These are phyloP conservation scores for Temnothorax curvispinosus DNA, from an alignment of 1,140 invertebrate species.

Conservation along the genomic window DNA sequence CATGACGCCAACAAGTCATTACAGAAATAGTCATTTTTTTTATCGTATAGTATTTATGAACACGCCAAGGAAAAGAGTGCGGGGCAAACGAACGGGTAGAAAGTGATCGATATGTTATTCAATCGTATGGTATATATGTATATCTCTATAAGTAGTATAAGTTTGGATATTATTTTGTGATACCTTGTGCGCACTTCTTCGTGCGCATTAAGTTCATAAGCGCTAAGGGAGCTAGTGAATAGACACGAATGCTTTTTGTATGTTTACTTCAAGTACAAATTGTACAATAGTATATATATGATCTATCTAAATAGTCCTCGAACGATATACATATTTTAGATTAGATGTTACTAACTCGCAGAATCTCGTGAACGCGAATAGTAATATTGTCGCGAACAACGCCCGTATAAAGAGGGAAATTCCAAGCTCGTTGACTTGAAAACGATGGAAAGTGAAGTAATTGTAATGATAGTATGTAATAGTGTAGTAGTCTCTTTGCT, in stretches of 20 bases:
- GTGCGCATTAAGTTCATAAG: constrained; percentile 23
- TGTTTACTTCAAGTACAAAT: constrained; percentile 75
- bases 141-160: not conserved
- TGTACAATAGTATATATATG: constrained; percentile 58
- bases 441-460: constrained; percentile 42
- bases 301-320: constrained; percentile 2
- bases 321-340: constrained; percentile 44
- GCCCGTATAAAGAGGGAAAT: not conserved
- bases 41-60: not conserved
- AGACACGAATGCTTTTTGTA: constrained; percentile 73
- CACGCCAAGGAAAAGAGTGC: not conserved
- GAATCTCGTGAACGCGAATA: not conserved
- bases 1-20: not conserved
- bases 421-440: not conserved
- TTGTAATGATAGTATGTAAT: constrained; percentile 49
- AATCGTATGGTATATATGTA: not conserved
- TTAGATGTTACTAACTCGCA: constrained; percentile 34
- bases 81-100: not conserved
- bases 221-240: constrained; percentile 38
- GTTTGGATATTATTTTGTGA: constrained; percentile 32
- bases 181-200: not conserved
- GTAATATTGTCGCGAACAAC: constrained; percentile 41
- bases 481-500: constrained; percentile 51
- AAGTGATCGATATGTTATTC: not conserved
- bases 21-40: not conserved